Percentiles rank a stretch among this genome's conserved stretches.
phyloP scores from a whole-genome alignment of 2,113 vertebrate species.

The Tetrax tetrax region DNA sequence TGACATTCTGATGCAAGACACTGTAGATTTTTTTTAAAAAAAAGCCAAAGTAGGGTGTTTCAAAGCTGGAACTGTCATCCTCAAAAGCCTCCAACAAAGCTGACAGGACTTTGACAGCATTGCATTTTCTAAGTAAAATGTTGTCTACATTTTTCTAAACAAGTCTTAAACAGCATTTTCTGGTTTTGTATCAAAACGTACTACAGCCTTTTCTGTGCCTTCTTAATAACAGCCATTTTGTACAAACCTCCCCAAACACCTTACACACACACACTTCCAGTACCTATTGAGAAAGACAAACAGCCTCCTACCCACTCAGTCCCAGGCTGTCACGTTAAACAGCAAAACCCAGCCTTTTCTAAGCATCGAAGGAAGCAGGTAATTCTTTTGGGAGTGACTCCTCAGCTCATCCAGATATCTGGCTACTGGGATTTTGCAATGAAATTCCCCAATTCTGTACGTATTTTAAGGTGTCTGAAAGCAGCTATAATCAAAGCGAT shows the following conservation, averaged over 20 bases:
- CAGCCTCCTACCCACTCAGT: background rate
- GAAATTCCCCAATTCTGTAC: background rate
- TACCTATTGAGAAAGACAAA: background rate
- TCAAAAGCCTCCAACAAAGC: background rate
- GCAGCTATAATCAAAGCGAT: background rate
- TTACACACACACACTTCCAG: background rate
- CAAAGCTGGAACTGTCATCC: background rate
- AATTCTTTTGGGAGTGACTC: background rate
- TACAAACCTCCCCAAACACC: background rate
- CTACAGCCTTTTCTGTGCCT: background rate
- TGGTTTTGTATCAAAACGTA: background rate
- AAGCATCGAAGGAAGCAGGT: background rate
- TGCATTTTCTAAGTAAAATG: constrained; percentile 4
- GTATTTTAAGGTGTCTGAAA: background rate
- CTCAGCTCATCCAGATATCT: background rate
- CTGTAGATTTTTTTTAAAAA: background rate
- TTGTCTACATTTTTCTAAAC: background rate
- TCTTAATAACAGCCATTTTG: background rate
- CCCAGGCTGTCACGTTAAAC: background rate
- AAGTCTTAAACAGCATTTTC: background rate
- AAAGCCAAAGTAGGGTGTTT: background rate
- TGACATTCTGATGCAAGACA: background rate
- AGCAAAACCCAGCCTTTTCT: background rate
- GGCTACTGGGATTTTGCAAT: background rate
- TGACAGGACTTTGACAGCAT: constrained; percentile 20